phyloP scores from a whole-genome alignment of 1,140 invertebrate genomes.

The Lucilia cuprina region DNA sequence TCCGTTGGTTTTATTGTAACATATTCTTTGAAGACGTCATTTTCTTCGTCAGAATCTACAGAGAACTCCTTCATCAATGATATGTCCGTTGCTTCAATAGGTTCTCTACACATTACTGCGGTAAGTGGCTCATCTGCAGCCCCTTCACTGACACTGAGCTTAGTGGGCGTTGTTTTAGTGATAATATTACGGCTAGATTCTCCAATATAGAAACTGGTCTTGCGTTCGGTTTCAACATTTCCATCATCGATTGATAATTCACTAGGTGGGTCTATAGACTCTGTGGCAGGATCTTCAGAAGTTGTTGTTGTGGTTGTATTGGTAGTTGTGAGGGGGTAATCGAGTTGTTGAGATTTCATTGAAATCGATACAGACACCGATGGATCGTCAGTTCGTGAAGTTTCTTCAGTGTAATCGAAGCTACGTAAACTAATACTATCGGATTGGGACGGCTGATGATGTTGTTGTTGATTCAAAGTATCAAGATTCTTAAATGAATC shows the following conservation, averaged over 20 bases:
- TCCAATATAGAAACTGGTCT: conserved; percentile 60
- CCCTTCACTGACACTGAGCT: conserved; percentile 22
- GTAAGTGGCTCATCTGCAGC: conserved; percentile 34
- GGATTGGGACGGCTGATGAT: conserved; percentile 47
- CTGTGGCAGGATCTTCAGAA: conserved; percentile 53
- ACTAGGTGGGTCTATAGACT: conserved; percentile 57
- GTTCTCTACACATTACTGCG: conserved; percentile 35
- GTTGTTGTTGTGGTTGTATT: conserved; percentile 45
- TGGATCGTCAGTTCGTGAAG: conserved; percentile 57
- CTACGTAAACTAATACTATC: conserved; percentile 58
- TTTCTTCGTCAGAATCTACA: conserved; percentile 56
- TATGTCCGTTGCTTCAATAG: conserved; percentile 53
- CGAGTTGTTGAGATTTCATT: conserved; percentile 48
- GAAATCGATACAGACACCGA: conserved; percentile 52
- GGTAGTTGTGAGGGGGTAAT: conserved; percentile 51
- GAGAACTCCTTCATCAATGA: conserved; percentile 56
- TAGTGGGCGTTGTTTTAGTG: conserved; percentile 51
- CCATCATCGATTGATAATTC: conserved; percentile 57
- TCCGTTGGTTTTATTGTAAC: conserved; percentile 53
- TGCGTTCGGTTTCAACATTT: conserved; percentile 51
- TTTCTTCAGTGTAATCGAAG: conserved; percentile 56
- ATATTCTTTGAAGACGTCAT: conserved; percentile 56
- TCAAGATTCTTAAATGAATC: conserved; percentile 56
- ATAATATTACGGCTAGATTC: conserved; percentile 61
- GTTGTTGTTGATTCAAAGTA: conserved; percentile 38